phyloP scores from a whole-genome alignment of 2,113 vertebrate species.

The Tympanuchus pallidicinctus region DNA sequence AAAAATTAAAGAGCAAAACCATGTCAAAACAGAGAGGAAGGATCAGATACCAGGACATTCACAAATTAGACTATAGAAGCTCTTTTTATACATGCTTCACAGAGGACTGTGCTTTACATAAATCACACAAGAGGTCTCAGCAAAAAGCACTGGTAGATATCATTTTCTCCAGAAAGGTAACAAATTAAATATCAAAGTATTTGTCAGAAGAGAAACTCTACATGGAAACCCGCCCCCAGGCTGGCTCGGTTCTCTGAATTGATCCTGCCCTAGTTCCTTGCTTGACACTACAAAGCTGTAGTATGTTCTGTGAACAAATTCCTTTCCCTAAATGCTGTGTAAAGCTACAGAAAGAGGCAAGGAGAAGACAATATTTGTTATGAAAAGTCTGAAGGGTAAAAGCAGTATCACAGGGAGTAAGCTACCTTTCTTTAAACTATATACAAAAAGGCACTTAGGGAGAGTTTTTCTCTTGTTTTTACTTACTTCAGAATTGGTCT shows the following conservation, averaged over 20 bases:
- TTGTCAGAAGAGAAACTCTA: background rate
- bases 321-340: background rate
- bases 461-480: background rate
- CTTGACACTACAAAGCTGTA: background rate
- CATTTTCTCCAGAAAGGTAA: background rate
- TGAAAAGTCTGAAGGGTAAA: background rate
- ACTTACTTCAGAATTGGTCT: constrained; percentile 16
- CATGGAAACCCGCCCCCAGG: background rate
- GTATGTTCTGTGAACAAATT: background rate
- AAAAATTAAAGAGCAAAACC: background rate
- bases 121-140: background rate
- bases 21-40: background rate
- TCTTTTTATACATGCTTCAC: background rate
- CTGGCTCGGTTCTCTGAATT: background rate
- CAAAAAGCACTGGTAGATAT: background rate
- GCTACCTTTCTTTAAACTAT: background rate
- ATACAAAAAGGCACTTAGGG: background rate
- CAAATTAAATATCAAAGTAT: background rate
- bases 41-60: background rate
- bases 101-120: rapidly evolving
- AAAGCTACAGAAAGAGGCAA: background rate
- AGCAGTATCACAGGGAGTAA: background rate
- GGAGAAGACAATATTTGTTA: background rate
- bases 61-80: background rate
- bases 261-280: background rate